Base-by-base conservation (phyloP, 1,140 invertebrate species). In the Philopotamus ludificatus region DNA sequence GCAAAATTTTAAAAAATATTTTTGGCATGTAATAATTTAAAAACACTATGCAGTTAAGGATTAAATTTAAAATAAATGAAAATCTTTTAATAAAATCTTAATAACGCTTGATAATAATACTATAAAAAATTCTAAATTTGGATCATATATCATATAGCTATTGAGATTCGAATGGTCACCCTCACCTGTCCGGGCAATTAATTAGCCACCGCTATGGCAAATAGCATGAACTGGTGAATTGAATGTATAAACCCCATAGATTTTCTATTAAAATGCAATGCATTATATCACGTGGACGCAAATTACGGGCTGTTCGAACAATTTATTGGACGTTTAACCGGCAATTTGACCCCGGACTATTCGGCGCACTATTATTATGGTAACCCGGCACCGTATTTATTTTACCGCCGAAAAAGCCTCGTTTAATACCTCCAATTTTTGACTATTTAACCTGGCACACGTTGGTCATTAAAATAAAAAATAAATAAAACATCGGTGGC, bases 251-350 rank as follows among this genome's bases (percentile, higher is more conserved):
- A 34, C 28, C 28, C 44, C 44, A 47, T 47, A 16, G 44, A 47
- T 60, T 60, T 60, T 60, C 57, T 60, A 60, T 60, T 60, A 60
- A 49, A 60, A 60, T 41, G 44, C 42, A 60, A 60, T 47, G 57
- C 25, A 49, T 45, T 60, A 60, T 41, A 22, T 34, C 16, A n/a
- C 22, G 39, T 34, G 22, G 54, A 57, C 54, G 54, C 22, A 60
- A 60, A 60, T 60, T 60, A 60, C 42, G 26, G 57, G 57, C 47
- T 60, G 57, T 21, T 23, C 22, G 42, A 10, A 60, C 57, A 60
- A 60, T 60, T 60, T 60, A 60, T 60, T 60, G 57, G 57, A 21
- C 57, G 57, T 60, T 60, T 60, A 60, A 22, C 57, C 23, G 57
- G 57, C 28, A 60, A 60, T 60, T 60, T 60, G 41, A 42, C 20